Evolutionary conservation across 2,113 vertebrate genomes (phyloP).

Genomic region (Aleadryas rufinucha): DNA sequence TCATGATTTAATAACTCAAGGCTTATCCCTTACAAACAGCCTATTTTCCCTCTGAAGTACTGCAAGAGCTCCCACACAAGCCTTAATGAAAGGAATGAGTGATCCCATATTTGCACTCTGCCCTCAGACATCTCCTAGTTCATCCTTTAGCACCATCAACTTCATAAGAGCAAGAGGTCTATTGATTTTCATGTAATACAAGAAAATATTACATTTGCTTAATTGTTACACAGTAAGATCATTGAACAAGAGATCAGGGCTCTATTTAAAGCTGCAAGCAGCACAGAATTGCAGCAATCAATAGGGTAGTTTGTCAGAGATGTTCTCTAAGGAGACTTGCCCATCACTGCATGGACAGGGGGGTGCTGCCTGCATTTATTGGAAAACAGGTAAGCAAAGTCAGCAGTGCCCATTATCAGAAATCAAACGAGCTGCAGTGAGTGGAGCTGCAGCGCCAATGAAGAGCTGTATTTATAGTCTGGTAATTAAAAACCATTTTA

Average conservation of each 20-base stretch:
- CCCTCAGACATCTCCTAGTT: conserved; percentile 59
- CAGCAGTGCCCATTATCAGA: conserved; percentile 94
- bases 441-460: conserved; percentile 66
- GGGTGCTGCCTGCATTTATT: conserved; percentile 69
- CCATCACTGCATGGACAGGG: conserved; percentile 65
- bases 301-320: conserved; percentile 94
- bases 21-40: not conserved
- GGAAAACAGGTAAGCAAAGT: conserved; percentile 84
- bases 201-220: conserved; percentile 93
- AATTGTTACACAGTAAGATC: conserved; percentile 88
- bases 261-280: conserved; percentile 87
- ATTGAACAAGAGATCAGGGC: conserved; percentile 86
- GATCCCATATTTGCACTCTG: conserved; percentile 61
- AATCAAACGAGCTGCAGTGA: conserved; percentile 86
- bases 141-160: conserved; percentile 77
- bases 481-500: conserved; percentile 98
- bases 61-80: not conserved
- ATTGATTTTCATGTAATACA: conserved; percentile 99
- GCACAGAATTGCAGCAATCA: conserved; percentile 82
- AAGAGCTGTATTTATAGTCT: conserved; percentile 85
- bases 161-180: conserved; percentile 82
- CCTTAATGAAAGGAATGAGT: conserved; percentile 10
- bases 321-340: conserved; percentile 78
- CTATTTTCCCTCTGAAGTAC: not conserved
- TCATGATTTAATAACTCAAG: not conserved